Evolutionary conservation across 2,888 invertebrate genomes (phyloP).

Genomic region (Polylopha cassiicola): DNA sequence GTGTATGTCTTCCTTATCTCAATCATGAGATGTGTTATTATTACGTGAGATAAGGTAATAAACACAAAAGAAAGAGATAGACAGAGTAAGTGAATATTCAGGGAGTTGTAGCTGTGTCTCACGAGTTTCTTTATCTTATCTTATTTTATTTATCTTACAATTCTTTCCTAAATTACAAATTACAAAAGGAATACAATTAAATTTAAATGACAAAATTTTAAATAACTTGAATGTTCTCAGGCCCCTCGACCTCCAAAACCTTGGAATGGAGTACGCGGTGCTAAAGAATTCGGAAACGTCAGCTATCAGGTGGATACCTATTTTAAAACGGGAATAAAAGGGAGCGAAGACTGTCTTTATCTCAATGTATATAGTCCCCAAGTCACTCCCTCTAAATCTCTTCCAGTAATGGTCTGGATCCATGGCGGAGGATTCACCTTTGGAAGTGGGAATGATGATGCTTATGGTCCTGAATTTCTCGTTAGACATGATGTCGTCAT

Average conservation of each 20-base stretch:
- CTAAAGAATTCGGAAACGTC: conserved; percentile 25
- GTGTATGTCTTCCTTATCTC: too few relatives aligned
- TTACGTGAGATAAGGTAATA: too few relatives aligned
- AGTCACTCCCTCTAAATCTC: conserved; percentile 11
- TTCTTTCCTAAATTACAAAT: too few relatives aligned
- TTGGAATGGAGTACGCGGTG: conserved; percentile 30
- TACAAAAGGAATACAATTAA: too few relatives aligned
- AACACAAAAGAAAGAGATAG: too few relatives aligned
- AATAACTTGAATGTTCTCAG: too few relatives aligned
- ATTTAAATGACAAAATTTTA: too few relatives aligned
- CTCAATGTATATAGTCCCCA: conserved; percentile 30
- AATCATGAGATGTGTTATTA: too few relatives aligned
- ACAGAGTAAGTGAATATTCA: too few relatives aligned
- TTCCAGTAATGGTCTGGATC: conserved; percentile 25
- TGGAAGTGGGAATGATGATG: not conserved
- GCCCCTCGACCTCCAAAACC: conserved; percentile 16
- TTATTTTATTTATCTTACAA: too few relatives aligned
- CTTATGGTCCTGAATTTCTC: conserved; percentile 28
- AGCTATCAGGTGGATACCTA: conserved; percentile 28
- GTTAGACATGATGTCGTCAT: conserved; percentile 24
- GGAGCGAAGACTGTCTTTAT: conserved; percentile 29
- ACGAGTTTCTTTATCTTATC: too few relatives aligned
- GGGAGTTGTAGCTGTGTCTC: too few relatives aligned
- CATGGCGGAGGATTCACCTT: conserved; percentile 10
- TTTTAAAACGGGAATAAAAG: not conserved